Base-by-base conservation (phyloP, 1,140 invertebrate genomes). In the Brachionus rotundiformis region DNA sequence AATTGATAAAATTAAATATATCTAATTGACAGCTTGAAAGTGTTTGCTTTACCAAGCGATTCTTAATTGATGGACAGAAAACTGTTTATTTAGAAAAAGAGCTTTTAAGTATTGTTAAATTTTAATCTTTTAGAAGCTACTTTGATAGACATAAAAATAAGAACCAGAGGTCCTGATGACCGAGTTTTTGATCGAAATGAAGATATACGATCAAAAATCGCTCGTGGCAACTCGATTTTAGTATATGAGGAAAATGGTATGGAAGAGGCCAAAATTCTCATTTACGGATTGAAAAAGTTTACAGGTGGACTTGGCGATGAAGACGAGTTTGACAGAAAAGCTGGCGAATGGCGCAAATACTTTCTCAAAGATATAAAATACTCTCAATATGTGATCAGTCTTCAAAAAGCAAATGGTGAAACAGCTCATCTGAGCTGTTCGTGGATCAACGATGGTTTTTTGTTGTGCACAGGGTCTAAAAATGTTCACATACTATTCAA, bases 251-350 rank as follows among this genome's bases (percentile, higher is more conserved):
- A 84, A 59, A 83, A 83, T 39, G 41, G 77, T 11, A 63, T 84
- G 8, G 82, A 77, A 16, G 84, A 84, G 8, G 84, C 84, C 11
- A 83, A 85, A 63, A 87, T 88, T 84, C 83, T 88, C 0, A 84
- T 89, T 8, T 89, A 89, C 83, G 89, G 88, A 0, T 84, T 90
- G 79, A 87, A 87, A 63, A 90, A 90, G 82, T 90, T 90, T 82
- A 89, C 89, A 5, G 89, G 89, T 39, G 88, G 89, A 25, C 84
- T 90, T 73, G 89, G 89, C 16, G 89, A 90, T 85, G 89, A 90
- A 84, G 89, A 90, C 85, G 86, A 87, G 8, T 36, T 79, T 11
- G 76, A 79, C n/a, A 31, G 76, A 79, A 33, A 84, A 85, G 63
- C 83, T 85, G 77, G 86, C 86, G 11, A 83, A 83, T 54, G 85